Conservation (phyloP, 2,797 vertebrate species). For the Denticeps clupeoides region DNA sequence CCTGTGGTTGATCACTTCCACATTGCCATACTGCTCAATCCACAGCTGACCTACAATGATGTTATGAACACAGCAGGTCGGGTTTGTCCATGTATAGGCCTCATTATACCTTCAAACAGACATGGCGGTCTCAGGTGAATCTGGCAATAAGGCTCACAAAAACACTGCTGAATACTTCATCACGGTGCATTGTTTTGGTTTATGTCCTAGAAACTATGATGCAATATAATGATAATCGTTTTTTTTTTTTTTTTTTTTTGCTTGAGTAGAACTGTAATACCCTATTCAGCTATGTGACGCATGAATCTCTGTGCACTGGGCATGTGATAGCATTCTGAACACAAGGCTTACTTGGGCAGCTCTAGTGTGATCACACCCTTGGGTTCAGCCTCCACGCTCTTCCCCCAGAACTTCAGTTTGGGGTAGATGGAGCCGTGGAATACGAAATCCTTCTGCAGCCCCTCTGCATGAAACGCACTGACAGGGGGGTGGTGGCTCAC, state of each 20-base stretch:
- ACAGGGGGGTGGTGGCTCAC: constrained; percentile 97
- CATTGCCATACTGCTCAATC: constrained; percentile 94
- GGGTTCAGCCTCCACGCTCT: constrained; percentile 96
- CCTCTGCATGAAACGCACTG: constrained; percentile 94
- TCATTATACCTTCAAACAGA: constrained; percentile 71
- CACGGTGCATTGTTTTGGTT: too few species aligned
- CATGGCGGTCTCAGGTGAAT: too few species aligned
- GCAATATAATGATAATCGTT: too few species aligned
- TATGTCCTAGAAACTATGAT: too few species aligned
- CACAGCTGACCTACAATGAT: constrained; percentile 97
- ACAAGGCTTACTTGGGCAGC: constrained; percentile 77
- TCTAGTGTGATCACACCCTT: constrained; percentile 93
- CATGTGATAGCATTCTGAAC: background rate
- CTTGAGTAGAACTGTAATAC: too few species aligned
- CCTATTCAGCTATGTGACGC: too few species aligned
- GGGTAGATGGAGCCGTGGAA: constrained; percentile 98
- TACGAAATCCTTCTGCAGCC: constrained; percentile 82
- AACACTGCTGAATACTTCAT: too few species aligned
- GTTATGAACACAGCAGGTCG: constrained; percentile 95
- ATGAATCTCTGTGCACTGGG: background rate
- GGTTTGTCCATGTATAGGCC: constrained; percentile 97
- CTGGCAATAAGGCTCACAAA: too few species aligned
- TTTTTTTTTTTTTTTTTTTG: too few species aligned
- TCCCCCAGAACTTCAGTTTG: constrained; percentile 98
- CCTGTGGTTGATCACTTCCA: constrained; percentile 97